phyloP scores from a whole-genome alignment of 2,888 invertebrate genomes.

The Agonopterix arenella region DNA sequence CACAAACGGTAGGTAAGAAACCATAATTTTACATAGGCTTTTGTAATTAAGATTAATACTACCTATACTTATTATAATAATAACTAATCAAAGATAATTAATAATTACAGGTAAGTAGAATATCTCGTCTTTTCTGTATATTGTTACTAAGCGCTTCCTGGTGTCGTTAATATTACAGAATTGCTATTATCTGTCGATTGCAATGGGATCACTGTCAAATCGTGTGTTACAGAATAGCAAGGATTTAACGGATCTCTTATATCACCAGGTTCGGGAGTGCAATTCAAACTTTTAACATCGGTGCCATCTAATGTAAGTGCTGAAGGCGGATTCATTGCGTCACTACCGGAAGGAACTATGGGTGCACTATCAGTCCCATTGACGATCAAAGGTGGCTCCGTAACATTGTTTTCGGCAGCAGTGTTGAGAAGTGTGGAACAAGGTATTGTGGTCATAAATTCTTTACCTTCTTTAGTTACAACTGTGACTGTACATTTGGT shows the following conservation, averaged over 20 bases:
- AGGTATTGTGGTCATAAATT: constrained; percentile 67
- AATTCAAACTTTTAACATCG: constrained; percentile 27
- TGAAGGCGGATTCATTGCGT: constrained; percentile 28
- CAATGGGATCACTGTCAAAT: constrained; percentile 60
- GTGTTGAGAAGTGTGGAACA: constrained; percentile 62
- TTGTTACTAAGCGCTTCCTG: constrained; percentile 5
- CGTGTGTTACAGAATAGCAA: constrained; percentile 49
- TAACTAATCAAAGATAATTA: not conserved
- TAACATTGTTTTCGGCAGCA: constrained; percentile 68
- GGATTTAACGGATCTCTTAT: constrained; percentile 61
- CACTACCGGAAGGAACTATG: constrained; percentile 6
- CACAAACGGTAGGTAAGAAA: too few species aligned
- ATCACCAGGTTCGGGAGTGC: constrained; percentile 42
- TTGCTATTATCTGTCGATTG: constrained; percentile 19
- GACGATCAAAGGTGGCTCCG: constrained; percentile 44
- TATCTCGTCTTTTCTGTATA: not conserved
- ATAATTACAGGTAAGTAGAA: not conserved
- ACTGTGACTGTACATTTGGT: constrained; percentile 68
- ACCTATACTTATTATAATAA: not conserved
- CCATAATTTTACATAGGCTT: too few species aligned
- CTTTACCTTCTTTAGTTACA: constrained; percentile 53
- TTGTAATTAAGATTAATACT: too few species aligned
- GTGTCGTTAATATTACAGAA: constrained; percentile 2
- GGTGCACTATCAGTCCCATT: constrained; percentile 19
- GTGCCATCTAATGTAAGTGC: constrained; percentile 30